Conservation (phyloP, 2,113 vertebrate species). For the Perca schrenkii region DNA sequence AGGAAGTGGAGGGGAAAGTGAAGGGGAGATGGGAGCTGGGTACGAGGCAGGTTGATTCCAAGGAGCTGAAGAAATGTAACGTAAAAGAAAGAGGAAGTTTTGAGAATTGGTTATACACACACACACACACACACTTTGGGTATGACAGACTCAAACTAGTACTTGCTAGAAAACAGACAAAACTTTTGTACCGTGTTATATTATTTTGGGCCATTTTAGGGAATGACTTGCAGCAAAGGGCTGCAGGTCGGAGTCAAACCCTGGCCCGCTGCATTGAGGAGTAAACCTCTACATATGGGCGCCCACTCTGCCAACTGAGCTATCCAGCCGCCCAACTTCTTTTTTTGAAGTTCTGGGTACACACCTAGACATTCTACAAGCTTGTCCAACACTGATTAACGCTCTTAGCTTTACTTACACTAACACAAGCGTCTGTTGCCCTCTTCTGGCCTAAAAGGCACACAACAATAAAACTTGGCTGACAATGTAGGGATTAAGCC, state of each 20-base stretch:
- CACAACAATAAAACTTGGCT: not conserved
- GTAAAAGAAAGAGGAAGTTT: not conserved
- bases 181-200: not conserved
- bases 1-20: constrained; percentile 10
- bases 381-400: not conserved
- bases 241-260: too few relatives aligned
- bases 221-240: too few relatives aligned
- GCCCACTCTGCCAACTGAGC: too few relatives aligned
- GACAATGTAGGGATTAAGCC: not conserved
- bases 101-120: not conserved
- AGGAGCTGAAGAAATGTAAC: not conserved
- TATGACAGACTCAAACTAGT: not conserved
- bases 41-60: not conserved
- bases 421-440: not conserved
- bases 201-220: too few relatives aligned
- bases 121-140: not conserved
- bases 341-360: not conserved
- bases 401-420: not conserved
- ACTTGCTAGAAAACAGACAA: not conserved
- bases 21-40: not conserved
- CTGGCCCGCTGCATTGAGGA: too few relatives aligned
- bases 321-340: too few relatives aligned
- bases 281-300: too few relatives aligned
- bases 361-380: not conserved
- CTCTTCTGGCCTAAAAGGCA: not conserved